Evolutionary conservation across 2,797 vertebrate species (phyloP).

Genomic region (Zalophus californianus): DNA sequence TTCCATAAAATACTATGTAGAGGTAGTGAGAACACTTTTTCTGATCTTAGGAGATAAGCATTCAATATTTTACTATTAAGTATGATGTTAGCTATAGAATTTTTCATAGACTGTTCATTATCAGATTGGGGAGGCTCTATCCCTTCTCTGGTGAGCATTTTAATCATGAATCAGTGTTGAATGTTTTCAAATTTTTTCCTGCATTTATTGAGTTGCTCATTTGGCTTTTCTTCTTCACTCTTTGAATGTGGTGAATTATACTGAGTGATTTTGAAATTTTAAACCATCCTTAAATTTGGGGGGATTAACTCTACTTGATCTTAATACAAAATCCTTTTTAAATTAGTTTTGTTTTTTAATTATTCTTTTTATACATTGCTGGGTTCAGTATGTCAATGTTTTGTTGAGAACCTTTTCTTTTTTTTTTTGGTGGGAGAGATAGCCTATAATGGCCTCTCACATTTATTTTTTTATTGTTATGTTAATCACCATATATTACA

Average conservation of each 20-base stretch:
- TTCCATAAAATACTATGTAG: neutral
- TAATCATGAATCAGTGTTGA: neutral
- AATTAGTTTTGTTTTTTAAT: neutral
- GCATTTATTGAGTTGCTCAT: neutral
- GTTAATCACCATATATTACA: too few relatives aligned
- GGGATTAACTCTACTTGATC: neutral
- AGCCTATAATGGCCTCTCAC: too few relatives aligned
- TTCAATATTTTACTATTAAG: neutral
- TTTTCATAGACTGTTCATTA: neutral
- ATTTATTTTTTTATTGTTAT: too few relatives aligned
- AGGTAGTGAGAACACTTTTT: neutral
- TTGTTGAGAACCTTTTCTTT: neutral
- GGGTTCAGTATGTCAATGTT: neutral
- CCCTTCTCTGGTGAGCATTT: neutral
- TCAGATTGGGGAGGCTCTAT: neutral
- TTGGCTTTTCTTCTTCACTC: neutral
- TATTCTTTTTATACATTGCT: neutral
- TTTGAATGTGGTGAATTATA: neutral
- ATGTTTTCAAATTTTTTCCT: neutral
- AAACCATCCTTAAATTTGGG: neutral
- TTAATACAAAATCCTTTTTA: neutral
- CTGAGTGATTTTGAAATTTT: neutral
- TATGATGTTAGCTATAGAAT: neutral
- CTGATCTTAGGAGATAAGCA: neutral
- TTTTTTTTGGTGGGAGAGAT: too few relatives aligned